phyloP scores from a whole-genome alignment of 2,888 invertebrate genomes.

The Microctonus aethiopoides region DNA sequence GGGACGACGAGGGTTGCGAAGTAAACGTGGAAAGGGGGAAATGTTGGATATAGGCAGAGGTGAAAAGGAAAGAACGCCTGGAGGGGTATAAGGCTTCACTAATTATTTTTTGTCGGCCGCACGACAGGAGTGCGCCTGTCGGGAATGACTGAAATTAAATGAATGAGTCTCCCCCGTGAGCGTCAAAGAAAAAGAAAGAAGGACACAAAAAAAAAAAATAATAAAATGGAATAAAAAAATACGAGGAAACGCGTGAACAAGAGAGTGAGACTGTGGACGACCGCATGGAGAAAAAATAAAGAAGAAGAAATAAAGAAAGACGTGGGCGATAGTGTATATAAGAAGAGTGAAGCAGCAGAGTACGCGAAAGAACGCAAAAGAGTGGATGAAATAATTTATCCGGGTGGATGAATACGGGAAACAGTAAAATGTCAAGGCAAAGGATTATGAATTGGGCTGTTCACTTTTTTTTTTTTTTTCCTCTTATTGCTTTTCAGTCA shows the following conservation, averaged over 20 bases:
- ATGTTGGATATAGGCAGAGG: conserved; percentile 19
- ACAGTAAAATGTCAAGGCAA: conserved; percentile 38
- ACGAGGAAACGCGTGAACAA: too few species aligned
- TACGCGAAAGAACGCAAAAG: conserved; percentile 35
- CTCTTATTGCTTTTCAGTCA: conserved; percentile 4
- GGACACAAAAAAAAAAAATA: too few species aligned
- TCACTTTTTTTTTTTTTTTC: conserved; percentile 47
- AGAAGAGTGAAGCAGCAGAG: conserved; percentile 21
- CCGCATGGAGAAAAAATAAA: conserved; percentile 18
- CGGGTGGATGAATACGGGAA: conserved; percentile 24
- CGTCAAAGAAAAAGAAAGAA: conserved; percentile 27
- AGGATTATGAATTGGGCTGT: conserved; percentile 54
- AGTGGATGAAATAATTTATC: conserved; percentile 31
- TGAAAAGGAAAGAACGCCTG: conserved; percentile 45
- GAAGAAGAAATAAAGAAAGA: conserved; percentile 26
- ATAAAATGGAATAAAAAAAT: too few species aligned
- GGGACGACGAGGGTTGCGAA: conserved; percentile 48
- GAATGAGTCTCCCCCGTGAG: conserved; percentile 58
- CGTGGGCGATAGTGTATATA: not conserved
- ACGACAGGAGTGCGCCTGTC: conserved; percentile 63
- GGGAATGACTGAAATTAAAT: conserved; percentile 66
- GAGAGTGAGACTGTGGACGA: not conserved
- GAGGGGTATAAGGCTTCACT: conserved; percentile 64
- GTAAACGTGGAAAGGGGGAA: conserved; percentile 36
- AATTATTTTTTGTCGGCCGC: conserved; percentile 67